phyloP scores from a whole-genome alignment of 2,888 invertebrate species.

The Empis livida region DNA sequence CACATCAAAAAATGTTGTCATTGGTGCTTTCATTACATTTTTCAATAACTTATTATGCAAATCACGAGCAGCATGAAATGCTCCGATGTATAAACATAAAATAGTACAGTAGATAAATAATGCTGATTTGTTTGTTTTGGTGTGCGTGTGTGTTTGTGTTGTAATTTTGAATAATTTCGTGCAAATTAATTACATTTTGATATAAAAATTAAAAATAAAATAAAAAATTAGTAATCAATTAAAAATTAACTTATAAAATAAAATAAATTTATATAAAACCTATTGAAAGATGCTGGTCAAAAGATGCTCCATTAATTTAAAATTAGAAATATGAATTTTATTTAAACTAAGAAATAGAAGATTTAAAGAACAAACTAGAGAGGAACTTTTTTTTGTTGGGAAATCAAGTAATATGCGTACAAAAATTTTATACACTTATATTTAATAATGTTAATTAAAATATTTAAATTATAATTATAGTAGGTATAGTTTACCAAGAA shows the following conservation, averaged over 20 bases:
- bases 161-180: neutral
- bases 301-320: no score
- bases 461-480: no score
- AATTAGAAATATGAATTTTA: no score
- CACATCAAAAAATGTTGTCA: slow-evolving; percentile 55
- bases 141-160: slow-evolving; percentile 2
- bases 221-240: neutral
- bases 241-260: neutral
- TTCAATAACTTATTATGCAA: slow-evolving; percentile 45
- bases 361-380: no score
- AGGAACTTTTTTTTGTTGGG: no score
- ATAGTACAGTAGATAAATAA: slow-evolving; percentile 43
- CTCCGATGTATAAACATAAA: slow-evolving; percentile 43
- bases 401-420: no score
- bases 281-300: no score
- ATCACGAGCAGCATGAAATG: slow-evolving; percentile 43
- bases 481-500: no score
- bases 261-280: neutral
- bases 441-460: no score
- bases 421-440: no score
- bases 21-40: slow-evolving; percentile 45
- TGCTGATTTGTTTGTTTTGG: slow-evolving; percentile 21
- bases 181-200: neutral
- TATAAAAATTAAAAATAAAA: slow-evolving; percentile 4
- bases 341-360: no score